Base-by-base conservation (phyloP, 2,888 invertebrate genomes). In the Congeria kusceri region DNA sequence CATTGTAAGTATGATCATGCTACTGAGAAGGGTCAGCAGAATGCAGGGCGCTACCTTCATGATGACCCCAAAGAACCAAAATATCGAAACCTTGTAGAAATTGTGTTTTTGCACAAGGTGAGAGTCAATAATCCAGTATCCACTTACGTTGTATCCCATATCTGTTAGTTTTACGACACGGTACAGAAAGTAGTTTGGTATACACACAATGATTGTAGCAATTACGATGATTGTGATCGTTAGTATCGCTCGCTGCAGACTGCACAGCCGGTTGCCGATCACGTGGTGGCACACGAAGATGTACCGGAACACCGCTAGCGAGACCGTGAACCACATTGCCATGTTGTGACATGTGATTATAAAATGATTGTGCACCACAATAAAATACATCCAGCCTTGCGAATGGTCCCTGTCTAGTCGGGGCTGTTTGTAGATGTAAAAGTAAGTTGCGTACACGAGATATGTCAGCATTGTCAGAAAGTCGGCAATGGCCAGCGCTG, bases 61-160 rank as follows among this genome's bases (percentile, higher is more conserved):
- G 83, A 98, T 96, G 13, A 98, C 97, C 93, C 97, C 96, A 93
- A 98, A 98, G 89, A 98, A 96, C 96, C 97, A 97, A 94, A 98
- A 97, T 90, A 97, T 97, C 80, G 96, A 95, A 46, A 85, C 84
- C 57, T 85, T 83, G 67, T 88, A 89, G 28, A 82, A 84, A n/a
- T 80, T 65, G 77, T 91, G 83, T 28, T 82, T 27, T 11, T 62
- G 20, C 7, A 89, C 87, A 83, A 88, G 89, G 5, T 84, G 63
- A 23, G 89, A 88, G 32, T 86, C 80, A 1, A 72, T 74, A 56
- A 92, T 89, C 89, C 90, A 91, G 82, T 89, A 92, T 18, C 89
- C 89, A 4, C 65, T 77, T 63, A 56, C n/a, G 63, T 75, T 76
- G 3, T 46, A 20, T 0, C 13, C 25, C 13, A 46, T 25, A 5